Percentiles rank a stretch among this genome's conserved stretches.
Conservation (phyloP, 2,888 invertebrate species). For the Watsonalla cultraria region DNA sequence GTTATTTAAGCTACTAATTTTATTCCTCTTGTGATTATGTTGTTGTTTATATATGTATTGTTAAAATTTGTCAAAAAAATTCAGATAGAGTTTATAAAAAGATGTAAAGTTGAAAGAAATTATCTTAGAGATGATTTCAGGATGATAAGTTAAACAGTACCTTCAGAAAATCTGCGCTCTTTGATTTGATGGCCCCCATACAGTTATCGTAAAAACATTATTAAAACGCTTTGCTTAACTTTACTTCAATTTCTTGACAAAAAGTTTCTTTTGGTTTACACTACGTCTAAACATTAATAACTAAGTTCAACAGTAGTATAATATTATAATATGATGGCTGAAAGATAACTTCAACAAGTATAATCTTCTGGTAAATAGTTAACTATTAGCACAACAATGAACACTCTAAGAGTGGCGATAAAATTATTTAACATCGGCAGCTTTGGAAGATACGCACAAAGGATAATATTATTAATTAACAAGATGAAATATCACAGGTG, state of each 20-base stretch:
- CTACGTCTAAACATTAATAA: neutral
- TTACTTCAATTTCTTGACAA: neutral
- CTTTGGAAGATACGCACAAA: slow-evolving; percentile 46
- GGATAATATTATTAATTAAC: slow-evolving; percentile 42
- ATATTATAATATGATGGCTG: slow-evolving; percentile 27
- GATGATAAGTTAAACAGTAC: slow-evolving; percentile 33
- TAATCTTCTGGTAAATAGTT: slow-evolving; percentile 25
- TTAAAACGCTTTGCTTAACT: slow-evolving; percentile 2
- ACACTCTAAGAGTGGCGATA: slow-evolving; percentile 49
- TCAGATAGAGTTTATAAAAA: too few species aligned
- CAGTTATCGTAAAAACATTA: slow-evolving; percentile 47
- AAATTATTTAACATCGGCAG: slow-evolving; percentile 51
- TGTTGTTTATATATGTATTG: too few species aligned
- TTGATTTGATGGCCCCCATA: slow-evolving; percentile 74
- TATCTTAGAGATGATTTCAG: too few species aligned
- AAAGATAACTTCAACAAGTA: slow-evolving; percentile 19
- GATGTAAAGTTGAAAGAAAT: too few species aligned
- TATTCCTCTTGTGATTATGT: too few species aligned
- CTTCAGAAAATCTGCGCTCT: slow-evolving; percentile 56
- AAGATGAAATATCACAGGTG: slow-evolving; percentile 72
- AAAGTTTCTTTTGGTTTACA: neutral
- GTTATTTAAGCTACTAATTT: too few species aligned
- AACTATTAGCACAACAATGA: slow-evolving; percentile 34
- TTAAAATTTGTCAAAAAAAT: too few species aligned
- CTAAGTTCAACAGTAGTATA: slow-evolving; percentile 26